phyloP scores from a whole-genome alignment of 2,797 vertebrate species.

The Macroramphosus scolopax region DNA sequence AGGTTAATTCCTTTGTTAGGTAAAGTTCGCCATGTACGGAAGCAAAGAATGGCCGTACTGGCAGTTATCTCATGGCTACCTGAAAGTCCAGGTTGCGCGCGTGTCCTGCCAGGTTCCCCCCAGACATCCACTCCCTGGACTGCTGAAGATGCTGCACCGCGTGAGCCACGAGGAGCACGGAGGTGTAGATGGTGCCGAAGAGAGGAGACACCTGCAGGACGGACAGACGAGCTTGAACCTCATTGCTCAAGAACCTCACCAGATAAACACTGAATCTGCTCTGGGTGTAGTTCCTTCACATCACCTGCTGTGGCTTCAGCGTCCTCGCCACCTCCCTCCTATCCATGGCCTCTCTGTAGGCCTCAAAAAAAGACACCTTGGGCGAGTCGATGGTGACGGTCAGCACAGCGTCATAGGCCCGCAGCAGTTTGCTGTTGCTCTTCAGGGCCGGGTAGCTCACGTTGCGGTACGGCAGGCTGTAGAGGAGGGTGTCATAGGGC shows the following conservation, averaged over 20 bases:
- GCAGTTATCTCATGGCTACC: slow-evolving; percentile 47
- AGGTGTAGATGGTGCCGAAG: slow-evolving; percentile 84
- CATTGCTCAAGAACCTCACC: too few relatives aligned
- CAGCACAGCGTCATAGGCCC: slow-evolving; percentile 81
- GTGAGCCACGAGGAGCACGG: slow-evolving; percentile 78
- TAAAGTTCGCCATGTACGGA: too few relatives aligned
- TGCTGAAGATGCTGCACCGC: slow-evolving; percentile 64
- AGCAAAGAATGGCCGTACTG: too few relatives aligned
- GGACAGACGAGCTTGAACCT: neutral
- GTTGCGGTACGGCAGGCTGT: slow-evolving; percentile 80
- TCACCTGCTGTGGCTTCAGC: slow-evolving; percentile 71
- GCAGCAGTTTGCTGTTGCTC: slow-evolving; percentile 73
- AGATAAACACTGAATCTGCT: too few relatives aligned
- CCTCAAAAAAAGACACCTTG: slow-evolving; percentile 71
- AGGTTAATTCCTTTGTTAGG: too few relatives aligned
- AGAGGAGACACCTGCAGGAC: slow-evolving; percentile 78
- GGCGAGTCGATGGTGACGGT: slow-evolving; percentile 80
- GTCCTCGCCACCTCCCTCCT: slow-evolving; percentile 69
- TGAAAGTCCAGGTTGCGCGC: slow-evolving; percentile 69
- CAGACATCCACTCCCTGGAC: slow-evolving; percentile 72
- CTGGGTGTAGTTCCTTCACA: too few relatives aligned
- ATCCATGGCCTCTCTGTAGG: slow-evolving; percentile 75
- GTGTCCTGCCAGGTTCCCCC: slow-evolving; percentile 69
- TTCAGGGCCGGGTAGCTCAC: slow-evolving; percentile 65
- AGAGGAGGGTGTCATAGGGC: slow-evolving; percentile 82